Base-by-base conservation (phyloP, 2,113 vertebrate species). In the Catharus minimus region DNA sequence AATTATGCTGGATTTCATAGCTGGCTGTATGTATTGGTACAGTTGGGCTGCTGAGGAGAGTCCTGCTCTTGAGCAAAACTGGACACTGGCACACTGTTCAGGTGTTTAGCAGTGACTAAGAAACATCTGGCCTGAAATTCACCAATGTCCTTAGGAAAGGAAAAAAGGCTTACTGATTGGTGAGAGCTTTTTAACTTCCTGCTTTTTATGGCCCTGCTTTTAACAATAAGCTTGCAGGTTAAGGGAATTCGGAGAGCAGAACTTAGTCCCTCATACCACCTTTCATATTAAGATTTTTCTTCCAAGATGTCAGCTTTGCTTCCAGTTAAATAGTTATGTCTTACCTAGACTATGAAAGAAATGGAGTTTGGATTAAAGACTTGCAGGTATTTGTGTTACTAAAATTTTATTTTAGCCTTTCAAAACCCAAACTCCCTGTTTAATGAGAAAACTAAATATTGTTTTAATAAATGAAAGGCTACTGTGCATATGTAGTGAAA, bases 111-210 rank as follows among this genome's bases (percentile, higher is more conserved):
- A 57, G n/a, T 18, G 38, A 39, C 57, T 33, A 24, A 64, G 65
- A 77, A 82, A 57, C 9, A 61, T 27, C 52, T 17, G 44, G 23
- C 39, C 30, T 92, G 43, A 71, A 80, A 67, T 71, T 74, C 36
- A 46, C 7, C 61, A 38, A 0, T 0, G 0, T 28, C 10, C 53
- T 68, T 41, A 17, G 33, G 33, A 61, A 71, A 43, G 38, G 30
- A 58, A 50, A 52, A 89, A 89, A 5, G 3, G 18, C 22, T 86
- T 2, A 15, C 17, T 28, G 30, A 16, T 5, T 26, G 24, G 7
- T 18, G 50, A 89, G 50, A 20, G 39, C 19, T 47, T 69, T 62
- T 82, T 52, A 20, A 49, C 13, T 24, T 73, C n/a, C 27, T 81
- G 32, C 15, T 46, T 86, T 50, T 82, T 38, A 19, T 30, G 15